Evolutionary conservation across 2,797 vertebrate species (phyloP), one percentile per base, ranked within the genome.

Genomic region (Garrulus glandarius): DNA sequence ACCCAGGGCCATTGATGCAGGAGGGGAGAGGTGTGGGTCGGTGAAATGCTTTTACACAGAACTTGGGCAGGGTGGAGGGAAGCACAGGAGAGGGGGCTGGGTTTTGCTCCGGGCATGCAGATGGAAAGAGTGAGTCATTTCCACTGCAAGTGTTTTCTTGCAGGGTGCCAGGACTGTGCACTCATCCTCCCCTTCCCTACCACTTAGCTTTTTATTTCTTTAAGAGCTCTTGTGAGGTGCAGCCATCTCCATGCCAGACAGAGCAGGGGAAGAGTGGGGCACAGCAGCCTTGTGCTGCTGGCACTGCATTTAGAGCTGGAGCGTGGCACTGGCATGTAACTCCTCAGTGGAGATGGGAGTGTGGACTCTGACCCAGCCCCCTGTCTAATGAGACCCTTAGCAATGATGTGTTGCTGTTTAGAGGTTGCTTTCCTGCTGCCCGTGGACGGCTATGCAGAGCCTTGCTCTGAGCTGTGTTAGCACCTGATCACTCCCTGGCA

Each of bases 31-130:
- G 10, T 64, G 59, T 44, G 47, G 32, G 37, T 46, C 0, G 1
- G 11, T 52, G 57, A 67, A 57, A 53, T 26, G 39, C 44, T 74
- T 74, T 63, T 60, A 53, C 17, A 30, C 18, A n/a, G 49, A 60
- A 1, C 43, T 64, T 21, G 74, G 32, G 41, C 0, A 0, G 56
- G 10, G 27, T 53, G 37, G 49, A 52, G 46, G 27, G 55, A 39
- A 27, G 23, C 14, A 0, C 17, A 49, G 81, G 55, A 69, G 78
- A 61, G 44, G 67, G 34, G 44, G 12, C 41, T 72, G 84, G 55
- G 63, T 52, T 27, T 65, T 63, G 32, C 30, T 70, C 37, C 0
- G 3, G 0, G 1, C 60, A 63, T 75, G 81, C 0, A 0, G 15
- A n/a, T 83, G 57, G 85, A 92, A 92, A 78, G 41, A 2, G 3